These are phyloP conservation scores for Ceyx cyanopectus DNA, from an alignment of 2,113 vertebrate genomes.

Conservation along the genomic window DNA sequence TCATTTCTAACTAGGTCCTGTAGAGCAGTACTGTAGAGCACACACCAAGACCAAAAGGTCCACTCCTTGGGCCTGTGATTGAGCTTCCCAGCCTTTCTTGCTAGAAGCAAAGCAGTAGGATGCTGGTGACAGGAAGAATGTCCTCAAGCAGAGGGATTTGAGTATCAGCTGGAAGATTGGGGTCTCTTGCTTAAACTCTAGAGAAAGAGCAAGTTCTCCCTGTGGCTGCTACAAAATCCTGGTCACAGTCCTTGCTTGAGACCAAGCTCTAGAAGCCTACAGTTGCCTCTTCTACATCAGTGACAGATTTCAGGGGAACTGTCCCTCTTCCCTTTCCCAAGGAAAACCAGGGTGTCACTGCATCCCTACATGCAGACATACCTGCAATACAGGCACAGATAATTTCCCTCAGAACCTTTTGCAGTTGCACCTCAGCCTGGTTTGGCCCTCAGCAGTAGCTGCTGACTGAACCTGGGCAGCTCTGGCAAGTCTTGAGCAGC, in stretches of 20 bases:
- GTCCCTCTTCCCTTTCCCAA: background rate
- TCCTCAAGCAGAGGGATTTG: background rate
- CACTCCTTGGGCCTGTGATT: accelerated
- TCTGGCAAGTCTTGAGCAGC: background rate
- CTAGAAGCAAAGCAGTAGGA: background rate
- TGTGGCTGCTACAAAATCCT: background rate
- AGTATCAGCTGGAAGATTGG: background rate
- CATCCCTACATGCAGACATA: background rate
- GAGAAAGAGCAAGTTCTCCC: background rate
- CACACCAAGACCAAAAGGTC: background rate
- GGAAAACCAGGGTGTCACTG: background rate
- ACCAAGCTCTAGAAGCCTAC: background rate
- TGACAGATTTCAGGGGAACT: background rate
- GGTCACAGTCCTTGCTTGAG: background rate
- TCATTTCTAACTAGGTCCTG: background rate
- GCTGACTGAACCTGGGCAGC: background rate
- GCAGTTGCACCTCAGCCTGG: background rate
- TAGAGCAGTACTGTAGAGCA: background rate
- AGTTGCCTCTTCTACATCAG: background rate
- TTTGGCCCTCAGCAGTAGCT: background rate
- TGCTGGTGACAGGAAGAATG: background rate
- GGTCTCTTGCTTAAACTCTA: background rate
- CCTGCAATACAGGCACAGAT: background rate
- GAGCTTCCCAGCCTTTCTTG: background rate
- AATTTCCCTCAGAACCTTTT: background rate